phyloP scores from a whole-genome alignment of 2,888 invertebrate genomes.

The Apamea sordens region DNA sequence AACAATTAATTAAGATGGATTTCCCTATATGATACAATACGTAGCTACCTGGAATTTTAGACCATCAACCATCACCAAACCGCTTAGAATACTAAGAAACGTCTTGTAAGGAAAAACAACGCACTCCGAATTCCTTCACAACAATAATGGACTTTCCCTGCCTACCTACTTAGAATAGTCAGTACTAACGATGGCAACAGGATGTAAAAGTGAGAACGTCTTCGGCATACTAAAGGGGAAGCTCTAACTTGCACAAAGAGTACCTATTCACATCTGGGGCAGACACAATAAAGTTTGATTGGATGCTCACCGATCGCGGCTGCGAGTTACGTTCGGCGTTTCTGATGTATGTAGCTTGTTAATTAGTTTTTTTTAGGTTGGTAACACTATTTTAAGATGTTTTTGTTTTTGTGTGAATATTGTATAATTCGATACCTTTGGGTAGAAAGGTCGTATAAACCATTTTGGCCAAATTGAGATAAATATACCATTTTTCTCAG shows the following conservation, averaged over 20 bases:
- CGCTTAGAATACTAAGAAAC: not conserved
- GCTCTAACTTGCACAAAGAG: constrained; percentile 55
- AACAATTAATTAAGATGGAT: too few species aligned
- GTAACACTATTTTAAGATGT: not conserved
- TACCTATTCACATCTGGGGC: constrained; percentile 67
- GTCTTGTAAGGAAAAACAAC: not conserved
- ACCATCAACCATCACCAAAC: too few species aligned
- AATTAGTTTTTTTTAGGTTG: constrained; percentile 46
- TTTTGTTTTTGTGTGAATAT: too few species aligned
- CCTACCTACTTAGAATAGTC: constrained; percentile 51
- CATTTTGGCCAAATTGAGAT: too few species aligned
- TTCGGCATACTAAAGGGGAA: constrained; percentile 58
- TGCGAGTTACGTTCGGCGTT: constrained; percentile 25
- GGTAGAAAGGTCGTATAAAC: too few species aligned
- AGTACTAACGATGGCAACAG: constrained; percentile 53
- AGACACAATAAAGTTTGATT: constrained; percentile 79
- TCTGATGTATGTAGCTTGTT: constrained; percentile 33
- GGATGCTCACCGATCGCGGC: constrained; percentile 68
- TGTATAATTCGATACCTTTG: too few species aligned
- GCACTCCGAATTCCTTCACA: constrained; percentile 1
- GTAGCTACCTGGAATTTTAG: not conserved
- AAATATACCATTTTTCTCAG: too few species aligned
- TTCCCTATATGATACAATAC: not conserved
- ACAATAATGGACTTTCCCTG: constrained; percentile 51
- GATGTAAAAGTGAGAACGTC: constrained; percentile 59